Evolutionary conservation across 2,113 vertebrate species (phyloP).

Genomic region (Stomatorhinus ivindoensis): DNA sequence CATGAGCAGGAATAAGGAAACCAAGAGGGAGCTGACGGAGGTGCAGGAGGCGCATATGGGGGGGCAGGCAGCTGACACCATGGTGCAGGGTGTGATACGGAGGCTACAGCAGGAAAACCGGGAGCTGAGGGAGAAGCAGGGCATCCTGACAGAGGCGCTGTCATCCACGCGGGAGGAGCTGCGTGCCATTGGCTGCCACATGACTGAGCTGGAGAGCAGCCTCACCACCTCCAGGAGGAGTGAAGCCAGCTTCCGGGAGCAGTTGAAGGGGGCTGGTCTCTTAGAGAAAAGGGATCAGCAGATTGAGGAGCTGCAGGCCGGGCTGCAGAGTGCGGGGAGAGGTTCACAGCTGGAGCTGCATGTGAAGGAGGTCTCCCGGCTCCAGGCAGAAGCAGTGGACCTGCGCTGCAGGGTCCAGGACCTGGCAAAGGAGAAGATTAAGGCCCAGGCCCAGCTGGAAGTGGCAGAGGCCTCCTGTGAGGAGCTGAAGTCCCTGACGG

Average conservation of each 20-base stretch:
- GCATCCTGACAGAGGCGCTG: conserved; percentile 46
- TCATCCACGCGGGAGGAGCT: conserved; percentile 56
- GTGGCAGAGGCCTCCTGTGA: conserved; percentile 54
- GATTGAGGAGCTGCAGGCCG: conserved; percentile 51
- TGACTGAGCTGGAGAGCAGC: conserved; percentile 59
- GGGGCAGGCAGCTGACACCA: conserved; percentile 46
- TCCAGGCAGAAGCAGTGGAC: conserved; percentile 61
- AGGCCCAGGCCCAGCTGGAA: conserved; percentile 63
- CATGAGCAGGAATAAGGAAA: conserved; percentile 51
- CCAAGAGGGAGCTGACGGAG: conserved; percentile 49
- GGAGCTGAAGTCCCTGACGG: conserved; percentile 63
- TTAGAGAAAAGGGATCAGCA: conserved; percentile 49
- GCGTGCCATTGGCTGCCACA: conserved; percentile 52
- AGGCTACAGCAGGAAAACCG: conserved; percentile 55
- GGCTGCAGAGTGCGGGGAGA: conserved; percentile 42
- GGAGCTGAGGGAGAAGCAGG: conserved; percentile 60
- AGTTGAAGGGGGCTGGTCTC: conserved; percentile 53
- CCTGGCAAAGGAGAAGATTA: conserved; percentile 58
- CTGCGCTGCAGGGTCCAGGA: conserved; percentile 64
- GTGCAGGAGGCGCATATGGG: conserved; percentile 56
- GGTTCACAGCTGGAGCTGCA: conserved; percentile 64
- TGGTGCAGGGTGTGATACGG: conserved; percentile 53
- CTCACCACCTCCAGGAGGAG: conserved; percentile 57
- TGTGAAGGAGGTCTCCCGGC: conserved; percentile 59
- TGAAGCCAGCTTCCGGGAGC: conserved; percentile 55